Percentiles rank a stretch among this genome's conserved stretches.
phyloP scores from a whole-genome alignment of 2,888 invertebrate species.

The Volucella bombylans region DNA sequence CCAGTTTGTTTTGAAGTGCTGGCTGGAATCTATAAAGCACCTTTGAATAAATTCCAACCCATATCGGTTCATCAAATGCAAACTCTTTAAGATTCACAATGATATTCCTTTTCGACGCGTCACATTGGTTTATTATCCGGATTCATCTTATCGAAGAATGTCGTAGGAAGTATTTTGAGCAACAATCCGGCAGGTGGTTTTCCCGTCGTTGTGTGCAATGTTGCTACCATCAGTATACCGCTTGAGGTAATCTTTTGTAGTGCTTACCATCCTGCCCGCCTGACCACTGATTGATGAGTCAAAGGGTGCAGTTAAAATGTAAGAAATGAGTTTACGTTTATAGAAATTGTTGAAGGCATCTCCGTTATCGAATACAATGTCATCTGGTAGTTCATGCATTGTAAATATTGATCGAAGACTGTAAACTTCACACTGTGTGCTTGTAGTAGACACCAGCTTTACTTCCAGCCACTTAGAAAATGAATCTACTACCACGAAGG shows the following conservation, averaged over 20 bases:
- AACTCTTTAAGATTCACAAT: no score
- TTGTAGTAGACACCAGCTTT: no score
- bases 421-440: neutral
- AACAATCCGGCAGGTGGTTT: neutral
- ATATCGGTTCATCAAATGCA: neutral
- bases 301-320: constrained; percentile 11
- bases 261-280: neutral
- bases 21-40: neutral
- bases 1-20: neutral
- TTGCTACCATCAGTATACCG: no score
- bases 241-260: no score
- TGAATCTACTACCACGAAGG: no score
- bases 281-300: constrained; percentile 4
- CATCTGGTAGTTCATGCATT: neutral
- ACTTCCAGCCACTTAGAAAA: no score
- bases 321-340: constrained; percentile 1
- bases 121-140: no score
- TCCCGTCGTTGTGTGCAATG: no score
- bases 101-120: no score
- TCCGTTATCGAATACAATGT: neutral
- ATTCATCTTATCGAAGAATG: no score
- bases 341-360: constrained; percentile 3
- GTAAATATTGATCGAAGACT: neutral
- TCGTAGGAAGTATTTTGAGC: neutral
- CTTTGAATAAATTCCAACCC: neutral